These are phyloP conservation scores for Synaphobranchus kaupii DNA, from an alignment of 2,797 vertebrate genomes.

Conservation along the genomic window DNA sequence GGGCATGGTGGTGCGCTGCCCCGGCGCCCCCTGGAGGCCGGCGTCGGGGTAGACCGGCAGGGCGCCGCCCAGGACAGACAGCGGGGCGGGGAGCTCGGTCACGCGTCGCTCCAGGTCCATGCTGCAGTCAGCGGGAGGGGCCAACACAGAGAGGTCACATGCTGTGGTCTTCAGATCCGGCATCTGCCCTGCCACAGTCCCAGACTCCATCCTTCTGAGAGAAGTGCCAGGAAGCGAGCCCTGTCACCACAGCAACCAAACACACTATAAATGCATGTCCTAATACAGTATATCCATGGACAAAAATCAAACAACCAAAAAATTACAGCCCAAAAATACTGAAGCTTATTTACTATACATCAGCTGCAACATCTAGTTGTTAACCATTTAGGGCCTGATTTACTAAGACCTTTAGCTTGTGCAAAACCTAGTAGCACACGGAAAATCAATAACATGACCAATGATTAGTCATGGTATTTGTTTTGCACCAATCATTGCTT, in stretches of 20 bases:
- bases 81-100: slow-evolving; percentile 70
- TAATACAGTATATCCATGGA: slow-evolving; percentile 13
- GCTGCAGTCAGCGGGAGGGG: slow-evolving; percentile 69
- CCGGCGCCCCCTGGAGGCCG: slow-evolving; percentile 67
- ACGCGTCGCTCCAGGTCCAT: slow-evolving; percentile 77
- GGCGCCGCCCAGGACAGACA: slow-evolving; percentile 65
- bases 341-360: not conserved
- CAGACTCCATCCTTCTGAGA: slow-evolving; percentile 51
- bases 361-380: not conserved
- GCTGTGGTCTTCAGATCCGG: slow-evolving; percentile 75
- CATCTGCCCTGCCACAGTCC: slow-evolving; percentile 58
- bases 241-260: slow-evolving; percentile 18
- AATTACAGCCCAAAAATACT: not conserved
- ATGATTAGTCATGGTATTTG: not conserved
- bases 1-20: slow-evolving; percentile 63
- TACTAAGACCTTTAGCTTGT: not conserved
- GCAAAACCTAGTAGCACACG: not conserved
- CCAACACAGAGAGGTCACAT: slow-evolving; percentile 76
- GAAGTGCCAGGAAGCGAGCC: slow-evolving; percentile 38
- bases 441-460: not conserved
- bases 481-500: not conserved
- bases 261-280: slow-evolving; percentile 6
- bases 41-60: slow-evolving; percentile 69
- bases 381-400: not conserved
- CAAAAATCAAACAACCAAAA: not conserved